Percentiles rank a stretch among this genome's conserved stretches.
These are phyloP conservation scores for Protosalanx chinensis DNA, from an alignment of 2,797 vertebrate genomes.

Conservation along the genomic window DNA sequence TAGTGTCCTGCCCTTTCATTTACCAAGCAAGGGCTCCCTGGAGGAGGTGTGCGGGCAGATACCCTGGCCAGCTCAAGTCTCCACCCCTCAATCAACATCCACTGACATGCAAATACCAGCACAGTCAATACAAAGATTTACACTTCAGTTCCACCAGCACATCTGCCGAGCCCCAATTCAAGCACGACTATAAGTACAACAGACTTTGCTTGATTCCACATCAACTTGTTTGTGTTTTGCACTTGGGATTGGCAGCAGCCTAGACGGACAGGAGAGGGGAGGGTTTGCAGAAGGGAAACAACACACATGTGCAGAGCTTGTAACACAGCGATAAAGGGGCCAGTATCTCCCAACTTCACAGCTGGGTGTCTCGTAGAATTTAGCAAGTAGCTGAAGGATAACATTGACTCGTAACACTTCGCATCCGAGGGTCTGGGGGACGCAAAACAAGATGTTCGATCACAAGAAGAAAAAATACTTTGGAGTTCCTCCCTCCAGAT, in stretches of 20 bases:
- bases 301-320: slow-evolving; percentile 15
- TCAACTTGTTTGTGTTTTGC: background rate
- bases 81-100: slow-evolving; percentile 46
- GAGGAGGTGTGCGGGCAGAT: slow-evolving; percentile 32
- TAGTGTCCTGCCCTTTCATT: slow-evolving; percentile 31
- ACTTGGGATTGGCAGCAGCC: background rate
- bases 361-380: slow-evolving; percentile 54
- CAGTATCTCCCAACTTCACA: slow-evolving; percentile 19
- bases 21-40: slow-evolving; percentile 42
- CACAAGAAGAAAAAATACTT: background rate
- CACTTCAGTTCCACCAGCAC: slow-evolving; percentile 2
- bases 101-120: slow-evolving; percentile 54
- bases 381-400: slow-evolving; percentile 61
- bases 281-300: slow-evolving; percentile 14
- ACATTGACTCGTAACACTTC: slow-evolving; percentile 48
- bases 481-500: background rate
- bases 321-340: slow-evolving; percentile 18
- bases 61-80: slow-evolving; percentile 22
- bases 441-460: slow-evolving; percentile 33
- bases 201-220: background rate
- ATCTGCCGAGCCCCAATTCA: background rate
- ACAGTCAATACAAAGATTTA: slow-evolving; percentile 31
- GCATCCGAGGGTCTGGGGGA: slow-evolving; percentile 20
- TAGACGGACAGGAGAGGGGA: background rate
- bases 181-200: background rate